Evolutionary conservation across 2,113 vertebrate species (phyloP), one percentile per base, ranked within the genome.

Genomic region (human (Homo sapiens)): DNA sequence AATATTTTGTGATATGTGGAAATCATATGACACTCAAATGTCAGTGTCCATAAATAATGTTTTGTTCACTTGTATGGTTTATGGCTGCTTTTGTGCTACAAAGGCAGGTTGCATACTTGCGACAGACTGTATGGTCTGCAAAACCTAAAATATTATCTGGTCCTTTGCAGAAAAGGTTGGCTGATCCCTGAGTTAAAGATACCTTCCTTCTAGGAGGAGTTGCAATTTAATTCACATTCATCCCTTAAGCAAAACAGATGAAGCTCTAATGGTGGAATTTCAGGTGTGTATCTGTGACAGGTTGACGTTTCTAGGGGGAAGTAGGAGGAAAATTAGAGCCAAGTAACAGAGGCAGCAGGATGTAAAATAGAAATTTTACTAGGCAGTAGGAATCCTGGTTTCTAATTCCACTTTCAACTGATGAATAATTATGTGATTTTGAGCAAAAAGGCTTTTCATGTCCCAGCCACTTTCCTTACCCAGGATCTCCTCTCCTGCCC

Each of bases 371-470:
- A 59, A 64, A 38, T 59, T 50, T 38, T 57, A 38, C 23, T 13
- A 5, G 50, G 40, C 52, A 57, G 38, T 9, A 82, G 66, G 55
- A n/a, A 55, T 35, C 45, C 66, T 45, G 57, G n/a, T 35, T 90
- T 94, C 96, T 89, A 52, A 78, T 78, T 81, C 43, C 52, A 89
- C 85, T 52, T 93, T 92, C 89, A 43, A 14, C 40, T 55, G 72
- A 84, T n/a, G 50, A 79, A 92, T 73, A 76, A 70, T 57, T 79
- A 90, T 1, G 92, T 81, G 78, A 79, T 80, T 93, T 78, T 30
- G 61, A 86, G 32, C 68, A 92, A 88, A 95, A 90, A 18, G 38
- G 12, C 22, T 61, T 84, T 81, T 83, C 59, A 40, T 0, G 2
- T 81, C 22, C 72, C 43, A 23, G 20, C 38, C 27, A 13, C 35